phyloP scores from a whole-genome alignment of 2,797 vertebrate genomes.

The Bovichtus diacanthus region DNA sequence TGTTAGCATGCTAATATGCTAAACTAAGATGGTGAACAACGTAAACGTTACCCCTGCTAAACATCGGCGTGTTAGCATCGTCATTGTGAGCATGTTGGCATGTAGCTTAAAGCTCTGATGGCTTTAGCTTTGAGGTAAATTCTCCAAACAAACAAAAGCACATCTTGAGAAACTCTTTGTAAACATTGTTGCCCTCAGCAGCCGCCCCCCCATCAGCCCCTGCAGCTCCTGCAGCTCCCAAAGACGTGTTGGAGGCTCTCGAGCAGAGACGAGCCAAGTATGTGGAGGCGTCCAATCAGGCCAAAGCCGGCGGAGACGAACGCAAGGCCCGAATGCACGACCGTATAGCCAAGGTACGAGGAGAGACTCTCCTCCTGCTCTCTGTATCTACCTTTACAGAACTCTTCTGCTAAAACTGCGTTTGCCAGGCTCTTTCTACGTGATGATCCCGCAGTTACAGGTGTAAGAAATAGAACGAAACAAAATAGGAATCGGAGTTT shows the following conservation, averaged over 20 bases:
- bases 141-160: neutral
- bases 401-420: neutral
- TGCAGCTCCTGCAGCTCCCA: constrained; percentile 85
- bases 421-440: neutral
- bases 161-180: neutral
- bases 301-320: constrained; percentile 90
- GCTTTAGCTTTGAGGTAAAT: neutral
- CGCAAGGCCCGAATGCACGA: constrained; percentile 97
- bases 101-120: neutral
- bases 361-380: neutral
- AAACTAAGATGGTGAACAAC: no score
- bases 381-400: neutral
- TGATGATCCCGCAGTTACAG: neutral
- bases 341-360: constrained; percentile 92
- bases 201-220: constrained; percentile 30
- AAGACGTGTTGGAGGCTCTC: constrained; percentile 89
- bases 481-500: neutral
- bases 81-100: neutral
- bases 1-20: no score
- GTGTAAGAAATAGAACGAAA: neutral
- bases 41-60: no score
- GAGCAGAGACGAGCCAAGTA: constrained; percentile 94
- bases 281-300: constrained; percentile 89
- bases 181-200: constrained; percentile 1
- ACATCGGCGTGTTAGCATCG: neutral